Evolutionary conservation across 1,140 invertebrate species (phyloP).

Genomic region (Euglossa dilemma): DNA sequence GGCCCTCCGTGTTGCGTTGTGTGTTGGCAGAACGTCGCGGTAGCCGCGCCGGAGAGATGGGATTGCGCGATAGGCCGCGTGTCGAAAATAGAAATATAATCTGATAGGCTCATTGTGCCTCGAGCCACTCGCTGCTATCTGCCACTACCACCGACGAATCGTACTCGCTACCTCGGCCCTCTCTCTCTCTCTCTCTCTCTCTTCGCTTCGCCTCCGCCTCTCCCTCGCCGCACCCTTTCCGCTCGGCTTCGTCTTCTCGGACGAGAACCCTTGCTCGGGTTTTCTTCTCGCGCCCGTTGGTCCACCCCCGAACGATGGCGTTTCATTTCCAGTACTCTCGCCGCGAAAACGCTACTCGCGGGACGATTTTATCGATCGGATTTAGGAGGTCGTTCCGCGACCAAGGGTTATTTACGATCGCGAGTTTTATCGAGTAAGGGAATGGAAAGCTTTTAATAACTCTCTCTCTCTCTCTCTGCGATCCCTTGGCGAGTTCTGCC

Average conservation of each 20-base stretch:
- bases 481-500: too few relatives aligned
- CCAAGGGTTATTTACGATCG: slow-evolving; percentile 21
- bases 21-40: slow-evolving; percentile 69
- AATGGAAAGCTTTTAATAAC: slow-evolving; percentile 33
- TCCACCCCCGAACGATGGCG: too few relatives aligned
- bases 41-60: slow-evolving; percentile 78
- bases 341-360: neutral
- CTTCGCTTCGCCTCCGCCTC: slow-evolving; percentile 37
- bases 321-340: too few relatives aligned
- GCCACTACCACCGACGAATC: slow-evolving; percentile 72
- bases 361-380: slow-evolving; percentile 31
- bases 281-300: neutral
- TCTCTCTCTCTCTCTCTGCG: neutral
- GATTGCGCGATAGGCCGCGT: slow-evolving; percentile 80
- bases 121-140: slow-evolving; percentile 77
- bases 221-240: neutral
- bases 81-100: slow-evolving; percentile 83
- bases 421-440: slow-evolving; percentile 21
- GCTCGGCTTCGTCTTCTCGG: neutral
- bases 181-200: slow-evolving; percentile 35
- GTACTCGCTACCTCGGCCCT: slow-evolving; percentile 49
- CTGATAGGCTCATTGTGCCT: slow-evolving; percentile 82
- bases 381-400: slow-evolving; percentile 13
- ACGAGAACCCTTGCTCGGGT: neutral
- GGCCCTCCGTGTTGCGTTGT: slow-evolving; percentile 1